Evolutionary conservation across 2,888 invertebrate genomes (phyloP).

Genomic region (Zelleria hepariella): DNA sequence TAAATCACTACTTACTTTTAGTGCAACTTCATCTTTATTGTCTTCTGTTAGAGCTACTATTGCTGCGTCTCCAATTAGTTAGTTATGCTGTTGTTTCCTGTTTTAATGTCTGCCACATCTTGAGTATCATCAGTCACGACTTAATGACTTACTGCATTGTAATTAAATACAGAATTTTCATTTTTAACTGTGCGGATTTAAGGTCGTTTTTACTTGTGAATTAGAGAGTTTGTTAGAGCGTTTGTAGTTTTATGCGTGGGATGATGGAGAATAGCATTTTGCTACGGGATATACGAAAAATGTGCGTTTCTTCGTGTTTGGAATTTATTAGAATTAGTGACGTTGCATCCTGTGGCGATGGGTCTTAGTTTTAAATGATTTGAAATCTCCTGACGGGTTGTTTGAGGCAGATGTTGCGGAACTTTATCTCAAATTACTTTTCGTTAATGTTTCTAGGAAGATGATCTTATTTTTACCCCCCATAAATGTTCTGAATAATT

Average conservation of each 20-base stretch:
- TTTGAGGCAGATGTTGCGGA: conserved; percentile 21
- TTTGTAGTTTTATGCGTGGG: conserved; percentile 20
- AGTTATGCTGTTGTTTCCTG: conserved; percentile 25
- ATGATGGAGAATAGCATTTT: conserved; percentile 48
- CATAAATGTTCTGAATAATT: background rate
- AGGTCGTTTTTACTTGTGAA: conserved; percentile 25
- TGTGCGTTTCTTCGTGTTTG: conserved; percentile 58
- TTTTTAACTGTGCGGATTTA: conserved; percentile 18
- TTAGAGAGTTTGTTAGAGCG: conserved; percentile 26
- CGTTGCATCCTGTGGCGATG: conserved; percentile 25
- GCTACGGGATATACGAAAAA: conserved; percentile 51
- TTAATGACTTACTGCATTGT: conserved; percentile 50
- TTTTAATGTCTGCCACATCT: conserved; percentile 52
- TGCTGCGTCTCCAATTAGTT: conserved; percentile 8
- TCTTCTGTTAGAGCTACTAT: conserved; percentile 14
- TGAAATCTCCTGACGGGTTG: conserved; percentile 16
- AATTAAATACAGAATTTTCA: conserved; percentile 32
- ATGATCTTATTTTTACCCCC: background rate
- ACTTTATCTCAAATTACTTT: background rate
- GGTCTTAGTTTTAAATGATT: conserved; percentile 32
- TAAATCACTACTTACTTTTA: conserved; percentile 15
- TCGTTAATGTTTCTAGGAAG: background rate
- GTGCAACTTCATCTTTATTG: conserved; percentile 21
- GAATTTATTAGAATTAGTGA: conserved; percentile 56
- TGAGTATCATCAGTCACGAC: conserved; percentile 59